These are phyloP conservation scores for Muscicapa striata DNA, from an alignment of 2,797 vertebrate genomes.

Conservation along the genomic window DNA sequence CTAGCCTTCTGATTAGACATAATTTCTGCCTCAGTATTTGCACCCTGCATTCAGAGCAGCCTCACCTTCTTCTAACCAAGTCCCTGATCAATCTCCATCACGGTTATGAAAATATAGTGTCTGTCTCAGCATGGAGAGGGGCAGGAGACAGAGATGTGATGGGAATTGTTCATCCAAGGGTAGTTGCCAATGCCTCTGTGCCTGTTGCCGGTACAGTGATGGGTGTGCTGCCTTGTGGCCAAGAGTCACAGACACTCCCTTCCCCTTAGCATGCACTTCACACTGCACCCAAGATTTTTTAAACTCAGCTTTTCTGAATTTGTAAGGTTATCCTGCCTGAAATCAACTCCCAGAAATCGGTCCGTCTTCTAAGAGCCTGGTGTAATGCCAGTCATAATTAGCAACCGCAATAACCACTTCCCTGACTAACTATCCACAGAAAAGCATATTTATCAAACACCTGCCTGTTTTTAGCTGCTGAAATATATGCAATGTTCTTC, in stretches of 20 bases:
- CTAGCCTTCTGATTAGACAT: neutral
- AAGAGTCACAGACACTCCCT: neutral
- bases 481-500: neutral
- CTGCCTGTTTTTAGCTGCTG: neutral
- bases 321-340: neutral
- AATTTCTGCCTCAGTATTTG: neutral
- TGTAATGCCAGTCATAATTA: neutral
- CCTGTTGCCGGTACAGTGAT: neutral
- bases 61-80: neutral
- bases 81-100: neutral
- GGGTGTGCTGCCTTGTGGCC: neutral
- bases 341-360: neutral
- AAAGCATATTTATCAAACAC: neutral
- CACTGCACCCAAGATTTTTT: neutral
- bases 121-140: neutral
- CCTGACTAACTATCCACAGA: neutral
- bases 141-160: neutral
- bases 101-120: neutral
- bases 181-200: neutral
- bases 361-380: neutral
- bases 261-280: neutral
- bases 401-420: neutral
- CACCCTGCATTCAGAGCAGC: neutral
- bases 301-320: neutral
- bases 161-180: accelerated